phyloP scores from a whole-genome alignment of 2,113 vertebrate species.

The Hepsetus odoe region DNA sequence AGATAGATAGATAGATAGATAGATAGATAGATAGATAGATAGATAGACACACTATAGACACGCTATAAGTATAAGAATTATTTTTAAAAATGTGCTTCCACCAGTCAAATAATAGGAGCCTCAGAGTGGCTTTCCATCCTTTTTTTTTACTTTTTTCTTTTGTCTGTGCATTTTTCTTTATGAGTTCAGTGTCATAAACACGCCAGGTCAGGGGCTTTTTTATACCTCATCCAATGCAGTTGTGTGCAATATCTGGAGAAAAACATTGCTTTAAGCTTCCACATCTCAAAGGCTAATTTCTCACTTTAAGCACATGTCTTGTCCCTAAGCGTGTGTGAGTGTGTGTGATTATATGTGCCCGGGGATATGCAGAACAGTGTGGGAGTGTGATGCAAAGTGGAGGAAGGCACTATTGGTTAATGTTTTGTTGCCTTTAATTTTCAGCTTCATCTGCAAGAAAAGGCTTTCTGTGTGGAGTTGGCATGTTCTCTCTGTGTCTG shows the following conservation, averaged over 20 bases:
- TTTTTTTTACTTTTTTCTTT: neutral
- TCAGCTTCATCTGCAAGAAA: no score
- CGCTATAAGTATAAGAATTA: no score
- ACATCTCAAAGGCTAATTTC: slow-evolving; percentile 17
- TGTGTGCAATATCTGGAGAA: slow-evolving; percentile 26
- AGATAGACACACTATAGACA: no score
- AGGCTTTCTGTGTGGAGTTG: no score
- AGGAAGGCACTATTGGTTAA: neutral
- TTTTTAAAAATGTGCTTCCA: no score
- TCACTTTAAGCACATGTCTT: neutral
- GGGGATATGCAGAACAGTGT: neutral
- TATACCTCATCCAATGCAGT: neutral
- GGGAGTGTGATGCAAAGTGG: neutral
- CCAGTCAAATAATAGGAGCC: neutral
- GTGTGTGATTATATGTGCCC: neutral
- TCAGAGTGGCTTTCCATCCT: neutral
- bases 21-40: no score
- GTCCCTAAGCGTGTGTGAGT: neutral
- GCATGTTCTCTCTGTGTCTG: no score
- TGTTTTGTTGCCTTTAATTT: neutral
- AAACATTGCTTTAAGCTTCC: neutral
- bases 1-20: no score
- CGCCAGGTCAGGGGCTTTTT: neutral
- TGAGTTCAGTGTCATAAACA: neutral
- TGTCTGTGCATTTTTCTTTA: neutral